Evolutionary conservation across 2,797 vertebrate species (phyloP).

Genomic region (Peromyscus aztecus): DNA sequence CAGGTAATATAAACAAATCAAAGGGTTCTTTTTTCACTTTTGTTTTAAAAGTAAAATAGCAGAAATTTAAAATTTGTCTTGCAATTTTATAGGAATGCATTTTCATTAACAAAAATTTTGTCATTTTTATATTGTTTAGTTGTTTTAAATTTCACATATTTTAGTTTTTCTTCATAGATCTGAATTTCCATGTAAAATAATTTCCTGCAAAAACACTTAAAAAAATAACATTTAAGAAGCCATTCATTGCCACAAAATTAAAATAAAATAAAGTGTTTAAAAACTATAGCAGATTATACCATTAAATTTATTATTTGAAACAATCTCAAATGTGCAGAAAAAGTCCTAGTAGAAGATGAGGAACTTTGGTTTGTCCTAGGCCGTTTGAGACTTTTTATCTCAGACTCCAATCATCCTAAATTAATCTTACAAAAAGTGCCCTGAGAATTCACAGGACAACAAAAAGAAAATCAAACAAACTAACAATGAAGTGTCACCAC

Average conservation of each 20-base stretch:
- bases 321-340: neutral
- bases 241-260: conserved; percentile 75
- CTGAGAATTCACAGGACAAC: neutral
- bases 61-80: neutral
- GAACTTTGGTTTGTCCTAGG: neutral
- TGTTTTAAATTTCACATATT: conserved; percentile 29
- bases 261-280: neutral
- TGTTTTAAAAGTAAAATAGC: neutral
- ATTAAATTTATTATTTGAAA: neutral
- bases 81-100: neutral
- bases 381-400: neutral
- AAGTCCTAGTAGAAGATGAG: neutral
- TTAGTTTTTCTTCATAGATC: conserved; percentile 22
- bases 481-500: neutral
- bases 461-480: neutral
- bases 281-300: neutral
- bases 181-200: conserved; percentile 59
- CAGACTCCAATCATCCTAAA: neutral
- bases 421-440: neutral
- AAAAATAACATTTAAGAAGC: conserved; percentile 71
- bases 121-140: neutral
- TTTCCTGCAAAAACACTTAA: conserved; percentile 69
- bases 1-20: neutral
- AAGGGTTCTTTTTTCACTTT: neutral
- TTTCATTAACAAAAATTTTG: neutral